Percentiles rank a stretch among this genome's conserved stretches.
phyloP scores from a whole-genome alignment of 2,888 invertebrate species.

The Andrena praecox region DNA sequence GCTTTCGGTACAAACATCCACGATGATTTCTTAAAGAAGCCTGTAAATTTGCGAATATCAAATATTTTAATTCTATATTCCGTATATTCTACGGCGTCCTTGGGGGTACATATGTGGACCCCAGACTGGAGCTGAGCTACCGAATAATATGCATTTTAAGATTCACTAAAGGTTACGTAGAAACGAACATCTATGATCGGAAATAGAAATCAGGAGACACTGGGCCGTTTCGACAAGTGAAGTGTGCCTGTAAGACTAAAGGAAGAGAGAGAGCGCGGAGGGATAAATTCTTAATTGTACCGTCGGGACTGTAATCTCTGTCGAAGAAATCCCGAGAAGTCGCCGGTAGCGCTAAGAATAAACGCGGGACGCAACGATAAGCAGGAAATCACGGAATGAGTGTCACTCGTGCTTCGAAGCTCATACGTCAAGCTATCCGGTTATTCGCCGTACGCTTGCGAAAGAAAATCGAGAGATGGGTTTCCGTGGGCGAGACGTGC shows the following conservation, averaged over 20 bases:
- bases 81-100: too few species aligned
- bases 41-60: too few species aligned
- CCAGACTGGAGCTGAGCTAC: too few species aligned
- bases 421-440: constrained; percentile 46
- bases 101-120: too few species aligned
- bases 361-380: constrained; percentile 46
- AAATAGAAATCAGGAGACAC: too few species aligned
- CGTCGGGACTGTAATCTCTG: constrained; percentile 9
- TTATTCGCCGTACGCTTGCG: constrained; percentile 18
- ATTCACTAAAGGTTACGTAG: too few species aligned
- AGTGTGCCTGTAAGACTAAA: not conserved
- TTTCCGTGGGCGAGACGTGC: constrained; percentile 18
- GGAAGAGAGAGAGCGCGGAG: not conserved
- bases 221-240: not conserved
- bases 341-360: constrained; percentile 42
- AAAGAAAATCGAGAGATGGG: constrained; percentile 41
- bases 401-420: constrained; percentile 39
- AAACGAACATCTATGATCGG: too few species aligned
- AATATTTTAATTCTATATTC: too few species aligned
- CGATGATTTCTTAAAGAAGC: too few species aligned
- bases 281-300: not conserved
- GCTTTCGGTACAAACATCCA: too few species aligned
- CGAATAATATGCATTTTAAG: too few species aligned
- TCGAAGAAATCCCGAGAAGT: not conserved
- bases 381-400: constrained; percentile 54